These are phyloP conservation scores for Diplodus puntazzo DNA, from an alignment of 2,797 vertebrate genomes.

Conservation along the genomic window DNA sequence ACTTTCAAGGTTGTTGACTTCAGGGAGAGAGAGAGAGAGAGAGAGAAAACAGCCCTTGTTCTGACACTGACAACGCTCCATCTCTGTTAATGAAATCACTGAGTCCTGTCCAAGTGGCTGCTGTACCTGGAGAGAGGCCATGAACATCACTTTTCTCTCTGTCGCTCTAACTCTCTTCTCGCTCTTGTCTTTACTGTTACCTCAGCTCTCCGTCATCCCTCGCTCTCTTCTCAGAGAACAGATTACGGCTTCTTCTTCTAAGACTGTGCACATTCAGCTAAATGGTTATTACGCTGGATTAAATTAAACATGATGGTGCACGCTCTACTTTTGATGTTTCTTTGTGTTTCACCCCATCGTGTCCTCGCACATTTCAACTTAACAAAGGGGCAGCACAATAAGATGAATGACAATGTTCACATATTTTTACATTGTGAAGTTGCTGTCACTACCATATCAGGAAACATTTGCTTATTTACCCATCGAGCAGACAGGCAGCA, in stretches of 20 bases:
- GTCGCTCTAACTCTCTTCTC: constrained; percentile 25
- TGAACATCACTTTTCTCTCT: constrained; percentile 60
- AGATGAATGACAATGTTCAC: too few species aligned
- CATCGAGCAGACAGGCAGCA: too few species aligned
- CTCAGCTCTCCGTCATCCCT: constrained; percentile 21
- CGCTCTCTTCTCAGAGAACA: background rate
- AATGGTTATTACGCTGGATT: background rate
- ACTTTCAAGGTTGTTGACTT: constrained; percentile 78
- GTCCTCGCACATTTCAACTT: too few species aligned
- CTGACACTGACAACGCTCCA: constrained; percentile 57
- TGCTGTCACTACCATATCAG: too few species aligned
- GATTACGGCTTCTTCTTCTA: constrained; percentile 1
- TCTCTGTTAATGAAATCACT: constrained; percentile 75
- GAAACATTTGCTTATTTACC: too few species aligned
- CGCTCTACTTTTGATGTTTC: too few species aligned
- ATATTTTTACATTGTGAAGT: too few species aligned
- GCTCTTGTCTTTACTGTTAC: constrained; percentile 11
- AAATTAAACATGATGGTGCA: too few species aligned
- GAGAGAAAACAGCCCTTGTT: constrained; percentile 5
- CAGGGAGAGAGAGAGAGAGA: background rate
- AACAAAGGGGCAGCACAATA: too few species aligned
- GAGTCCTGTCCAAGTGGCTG: constrained; percentile 68
- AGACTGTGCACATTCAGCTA: constrained; percentile 3
- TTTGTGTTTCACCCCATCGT: too few species aligned
- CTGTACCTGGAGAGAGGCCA: constrained; percentile 69